Conservation (phyloP, 2,113 vertebrate species). For the Oriolus oriolus region DNA sequence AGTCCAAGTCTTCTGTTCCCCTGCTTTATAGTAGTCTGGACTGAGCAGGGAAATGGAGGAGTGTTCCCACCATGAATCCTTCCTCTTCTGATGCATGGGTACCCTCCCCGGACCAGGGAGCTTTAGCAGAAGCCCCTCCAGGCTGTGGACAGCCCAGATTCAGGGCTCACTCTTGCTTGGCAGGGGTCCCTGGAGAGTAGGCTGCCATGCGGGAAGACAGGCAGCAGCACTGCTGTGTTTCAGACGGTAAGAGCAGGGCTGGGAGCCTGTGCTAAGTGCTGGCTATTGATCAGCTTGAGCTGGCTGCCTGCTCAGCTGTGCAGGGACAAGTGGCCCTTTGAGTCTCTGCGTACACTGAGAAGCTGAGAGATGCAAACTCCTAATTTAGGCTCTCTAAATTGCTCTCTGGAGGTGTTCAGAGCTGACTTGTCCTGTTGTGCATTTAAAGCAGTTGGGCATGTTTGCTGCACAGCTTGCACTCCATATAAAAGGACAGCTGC, state of each 20-base stretch:
- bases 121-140: neutral
- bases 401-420: neutral
- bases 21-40: neutral
- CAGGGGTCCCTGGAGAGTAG: neutral
- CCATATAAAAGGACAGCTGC: neutral
- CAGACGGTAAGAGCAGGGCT: neutral
- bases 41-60: neutral
- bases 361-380: neutral
- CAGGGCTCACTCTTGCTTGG: fast-evolving
- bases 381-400: neutral
- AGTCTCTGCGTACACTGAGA: neutral
- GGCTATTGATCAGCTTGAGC: neutral
- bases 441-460: neutral
- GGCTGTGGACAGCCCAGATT: neutral
- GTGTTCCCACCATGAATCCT: neutral
- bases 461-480: neutral
- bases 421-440: neutral
- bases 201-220: neutral
- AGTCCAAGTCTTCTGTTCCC: neutral
- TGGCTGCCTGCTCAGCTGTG: neutral
- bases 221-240: neutral
- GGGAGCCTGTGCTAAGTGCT: neutral
- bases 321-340: neutral
- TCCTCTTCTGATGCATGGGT: fast-evolving
- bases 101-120: neutral